These are phyloP conservation scores for Holotrichia oblita DNA, from an alignment of 1,140 invertebrate genomes.

Conservation along the genomic window DNA sequence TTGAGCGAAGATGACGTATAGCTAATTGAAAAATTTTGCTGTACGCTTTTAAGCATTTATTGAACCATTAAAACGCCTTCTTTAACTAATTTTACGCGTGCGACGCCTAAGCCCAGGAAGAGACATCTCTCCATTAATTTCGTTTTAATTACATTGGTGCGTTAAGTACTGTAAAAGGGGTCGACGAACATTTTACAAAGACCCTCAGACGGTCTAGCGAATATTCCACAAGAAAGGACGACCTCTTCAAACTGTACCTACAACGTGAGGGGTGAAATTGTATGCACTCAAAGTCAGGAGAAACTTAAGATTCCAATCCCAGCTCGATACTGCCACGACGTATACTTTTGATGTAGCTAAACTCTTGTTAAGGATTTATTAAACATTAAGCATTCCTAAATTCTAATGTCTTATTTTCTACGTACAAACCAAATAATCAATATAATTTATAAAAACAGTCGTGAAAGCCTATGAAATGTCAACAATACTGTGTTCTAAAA, in stretches of 20 bases:
- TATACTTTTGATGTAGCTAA: too few relatives aligned
- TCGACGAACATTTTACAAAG: neutral
- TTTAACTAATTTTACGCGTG: constrained; percentile 24
- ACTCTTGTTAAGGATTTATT: too few relatives aligned
- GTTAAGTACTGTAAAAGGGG: constrained; percentile 22
- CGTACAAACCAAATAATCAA: too few relatives aligned
- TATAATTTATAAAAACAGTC: too few relatives aligned
- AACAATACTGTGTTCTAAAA: too few relatives aligned
- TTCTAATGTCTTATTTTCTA: too few relatives aligned
- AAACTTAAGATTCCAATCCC: too few relatives aligned
- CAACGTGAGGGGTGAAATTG: neutral
- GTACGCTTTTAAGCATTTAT: neutral
- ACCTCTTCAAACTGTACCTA: neutral
- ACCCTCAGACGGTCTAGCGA: neutral
- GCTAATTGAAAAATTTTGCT: neutral
- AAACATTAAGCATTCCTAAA: too few relatives aligned
- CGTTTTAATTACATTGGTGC: constrained; percentile 20
- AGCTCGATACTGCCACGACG: too few relatives aligned
- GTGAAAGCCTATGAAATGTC: too few relatives aligned
- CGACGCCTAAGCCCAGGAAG: neutral
- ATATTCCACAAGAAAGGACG: neutral
- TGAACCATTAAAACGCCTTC: constrained; percentile 6
- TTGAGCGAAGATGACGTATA: neutral
- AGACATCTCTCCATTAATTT: constrained; percentile 27
- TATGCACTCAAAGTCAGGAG: neutral